These are phyloP conservation scores for Oryzias curvinotus DNA, from an alignment of 2,113 vertebrate species.

Conservation along the genomic window DNA sequence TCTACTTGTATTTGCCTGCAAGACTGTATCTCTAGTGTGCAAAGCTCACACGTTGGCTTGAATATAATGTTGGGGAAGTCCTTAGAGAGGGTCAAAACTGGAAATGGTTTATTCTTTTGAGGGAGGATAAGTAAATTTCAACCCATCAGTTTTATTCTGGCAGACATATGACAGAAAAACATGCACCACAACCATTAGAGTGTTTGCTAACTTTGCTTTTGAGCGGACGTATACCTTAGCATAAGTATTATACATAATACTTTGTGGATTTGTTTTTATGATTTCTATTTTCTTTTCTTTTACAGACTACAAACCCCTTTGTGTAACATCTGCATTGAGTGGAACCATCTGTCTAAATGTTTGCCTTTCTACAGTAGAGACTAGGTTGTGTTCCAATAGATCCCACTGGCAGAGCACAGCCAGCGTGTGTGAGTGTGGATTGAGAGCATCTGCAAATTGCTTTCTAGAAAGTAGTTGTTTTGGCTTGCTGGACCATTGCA, in stretches of 20 bases:
- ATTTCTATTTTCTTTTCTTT: slow-evolving; percentile 12
- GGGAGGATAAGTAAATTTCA: slow-evolving; percentile 10
- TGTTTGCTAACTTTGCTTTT: background rate
- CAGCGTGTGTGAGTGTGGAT: slow-evolving; percentile 17
- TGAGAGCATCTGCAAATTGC: slow-evolving; percentile 21
- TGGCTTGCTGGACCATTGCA: slow-evolving; percentile 14
- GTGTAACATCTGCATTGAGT: slow-evolving; percentile 22
- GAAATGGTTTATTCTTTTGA: slow-evolving; percentile 7
- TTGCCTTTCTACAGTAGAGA: slow-evolving; percentile 30
- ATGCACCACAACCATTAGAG: background rate
- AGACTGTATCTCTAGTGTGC: slow-evolving; percentile 11
- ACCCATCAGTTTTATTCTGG: slow-evolving; percentile 3
- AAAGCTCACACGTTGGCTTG: slow-evolving; percentile 12
- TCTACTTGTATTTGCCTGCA: slow-evolving; percentile 13
- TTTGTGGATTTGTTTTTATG: background rate
- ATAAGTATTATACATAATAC: no score
- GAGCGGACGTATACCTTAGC: no score
- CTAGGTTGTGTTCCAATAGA: slow-evolving; percentile 15
- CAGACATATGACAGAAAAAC: background rate
- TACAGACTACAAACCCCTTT: slow-evolving; percentile 16
- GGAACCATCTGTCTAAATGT: slow-evolving; percentile 37
- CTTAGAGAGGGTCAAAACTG: background rate
- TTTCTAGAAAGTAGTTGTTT: slow-evolving; percentile 25
- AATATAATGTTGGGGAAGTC: slow-evolving; percentile 4
- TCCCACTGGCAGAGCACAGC: slow-evolving; percentile 19